Evolutionary conservation across 2,113 vertebrate genomes (phyloP).

Genomic region (Atrichornis clamosus): DNA sequence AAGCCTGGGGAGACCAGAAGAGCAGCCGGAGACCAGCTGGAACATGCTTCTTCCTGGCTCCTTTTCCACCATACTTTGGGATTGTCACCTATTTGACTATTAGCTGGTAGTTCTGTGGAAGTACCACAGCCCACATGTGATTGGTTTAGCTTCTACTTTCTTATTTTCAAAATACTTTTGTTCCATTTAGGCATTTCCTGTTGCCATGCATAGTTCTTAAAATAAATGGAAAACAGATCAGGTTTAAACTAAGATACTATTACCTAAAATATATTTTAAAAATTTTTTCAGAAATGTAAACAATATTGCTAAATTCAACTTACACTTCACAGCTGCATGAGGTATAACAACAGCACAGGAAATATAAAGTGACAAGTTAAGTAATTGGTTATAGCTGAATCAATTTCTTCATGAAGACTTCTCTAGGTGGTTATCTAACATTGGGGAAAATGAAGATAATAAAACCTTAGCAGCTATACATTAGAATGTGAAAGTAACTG

Average conservation of each 20-base stretch:
- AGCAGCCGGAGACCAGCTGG: not conserved
- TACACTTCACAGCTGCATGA: not conserved
- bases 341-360: not conserved
- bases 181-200: slow-evolving; percentile 2
- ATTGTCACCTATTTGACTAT: not conserved
- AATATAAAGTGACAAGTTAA: not conserved
- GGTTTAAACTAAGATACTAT: not conserved
- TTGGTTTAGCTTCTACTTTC: not conserved
- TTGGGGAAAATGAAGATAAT: not conserved
- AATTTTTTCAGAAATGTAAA: not conserved
- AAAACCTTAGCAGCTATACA: not conserved
- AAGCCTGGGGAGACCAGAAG: not conserved
- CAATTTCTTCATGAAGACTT: not conserved
- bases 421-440: not conserved
- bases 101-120: not conserved
- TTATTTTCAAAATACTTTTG: not conserved
- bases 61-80: not conserved
- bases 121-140: not conserved
- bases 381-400: not conserved
- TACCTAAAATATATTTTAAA: not conserved
- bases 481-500: not conserved
- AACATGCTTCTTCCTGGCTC: not conserved
- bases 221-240: not conserved
- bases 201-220: not conserved
- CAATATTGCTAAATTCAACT: not conserved